Evolutionary conservation across 2,797 vertebrate genomes (phyloP).

Genomic region (Peromyscus attwateri): DNA sequence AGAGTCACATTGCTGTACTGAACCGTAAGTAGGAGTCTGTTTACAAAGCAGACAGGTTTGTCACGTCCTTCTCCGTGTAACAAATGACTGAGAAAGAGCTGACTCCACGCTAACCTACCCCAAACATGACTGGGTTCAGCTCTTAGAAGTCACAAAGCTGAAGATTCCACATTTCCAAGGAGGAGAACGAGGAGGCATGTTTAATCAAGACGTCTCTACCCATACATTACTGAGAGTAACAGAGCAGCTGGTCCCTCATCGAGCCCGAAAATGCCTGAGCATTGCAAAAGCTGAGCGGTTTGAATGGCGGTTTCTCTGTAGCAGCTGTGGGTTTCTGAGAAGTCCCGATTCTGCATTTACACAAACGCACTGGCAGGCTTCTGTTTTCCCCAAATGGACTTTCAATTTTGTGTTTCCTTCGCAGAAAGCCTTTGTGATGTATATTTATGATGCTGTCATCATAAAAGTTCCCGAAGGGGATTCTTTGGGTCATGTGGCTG

Average conservation of each 20-base stretch:
- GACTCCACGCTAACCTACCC: not conserved
- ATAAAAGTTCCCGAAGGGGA: conserved; percentile 63
- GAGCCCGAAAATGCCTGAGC: conserved; percentile 69
- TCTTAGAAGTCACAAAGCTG: not conserved
- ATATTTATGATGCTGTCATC: conserved; percentile 60
- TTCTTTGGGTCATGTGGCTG: conserved; percentile 9
- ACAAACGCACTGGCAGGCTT: conserved; percentile 65
- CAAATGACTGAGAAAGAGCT: conserved; percentile 30
- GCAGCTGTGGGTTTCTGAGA: conserved; percentile 65
- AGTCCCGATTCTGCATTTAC: conserved; percentile 56
- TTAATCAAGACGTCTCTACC: conserved; percentile 59
- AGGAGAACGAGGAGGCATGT: conserved; percentile 14
- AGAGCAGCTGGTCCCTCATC: conserved; percentile 73
- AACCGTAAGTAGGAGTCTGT: not conserved
- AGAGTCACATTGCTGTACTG: not conserved
- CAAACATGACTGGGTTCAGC: not conserved
- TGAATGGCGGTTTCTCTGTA: conserved; percentile 27
- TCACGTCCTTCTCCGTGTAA: not conserved
- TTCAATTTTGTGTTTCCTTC: conserved; percentile 73
- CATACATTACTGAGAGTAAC: conserved; percentile 34
- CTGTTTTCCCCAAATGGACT: conserved; percentile 72
- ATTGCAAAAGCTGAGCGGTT: conserved; percentile 66
- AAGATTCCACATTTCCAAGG: conserved; percentile 45
- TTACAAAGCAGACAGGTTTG: conserved; percentile 18
- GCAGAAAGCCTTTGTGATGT: conserved; percentile 40